Conservation (phyloP, 2,113 vertebrate species). For the Paramisgurnus dabryanus region DNA sequence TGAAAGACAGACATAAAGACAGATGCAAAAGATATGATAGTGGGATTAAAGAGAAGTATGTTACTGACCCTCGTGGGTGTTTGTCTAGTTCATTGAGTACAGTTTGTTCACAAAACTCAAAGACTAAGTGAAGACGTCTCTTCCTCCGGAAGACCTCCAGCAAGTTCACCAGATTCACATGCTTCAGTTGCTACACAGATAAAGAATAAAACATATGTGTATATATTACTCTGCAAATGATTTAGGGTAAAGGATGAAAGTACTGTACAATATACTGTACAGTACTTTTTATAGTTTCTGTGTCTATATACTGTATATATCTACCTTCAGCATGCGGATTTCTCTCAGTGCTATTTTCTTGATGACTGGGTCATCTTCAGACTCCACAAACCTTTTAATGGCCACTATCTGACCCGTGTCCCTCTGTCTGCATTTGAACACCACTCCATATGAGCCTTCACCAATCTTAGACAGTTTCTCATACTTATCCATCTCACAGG, state of each 20-base stretch:
- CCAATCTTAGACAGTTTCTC: slow-evolving; percentile 86
- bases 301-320: too few species aligned
- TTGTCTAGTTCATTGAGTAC: slow-evolving; percentile 87
- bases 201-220: not conserved
- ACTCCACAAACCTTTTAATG: slow-evolving; percentile 88
- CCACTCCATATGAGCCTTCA: slow-evolving; percentile 86
- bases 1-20: too few species aligned
- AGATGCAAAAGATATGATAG: not conserved
- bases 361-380: slow-evolving; percentile 84
- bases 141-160: slow-evolving; percentile 88
- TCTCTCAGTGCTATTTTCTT: slow-evolving; percentile 87
- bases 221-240: not conserved
- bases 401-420: slow-evolving; percentile 83
- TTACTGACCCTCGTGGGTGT: slow-evolving; percentile 80
- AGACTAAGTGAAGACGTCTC: slow-evolving; percentile 83
- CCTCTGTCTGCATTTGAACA: slow-evolving; percentile 86
- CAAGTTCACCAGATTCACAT: slow-evolving; percentile 86
- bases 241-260: not conserved
- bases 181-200: slow-evolving; percentile 81
- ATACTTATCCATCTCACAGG: slow-evolving; percentile 81
- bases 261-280: too few species aligned
- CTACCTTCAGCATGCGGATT: slow-evolving; percentile 86
- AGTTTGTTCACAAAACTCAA: slow-evolving; percentile 90
- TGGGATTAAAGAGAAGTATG: not conserved
- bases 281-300: too few species aligned